Evolutionary conservation across 1,140 invertebrate species (phyloP), one percentile per base, ranked within the genome.

Genomic region (Drosophila equinoxialis): DNA sequence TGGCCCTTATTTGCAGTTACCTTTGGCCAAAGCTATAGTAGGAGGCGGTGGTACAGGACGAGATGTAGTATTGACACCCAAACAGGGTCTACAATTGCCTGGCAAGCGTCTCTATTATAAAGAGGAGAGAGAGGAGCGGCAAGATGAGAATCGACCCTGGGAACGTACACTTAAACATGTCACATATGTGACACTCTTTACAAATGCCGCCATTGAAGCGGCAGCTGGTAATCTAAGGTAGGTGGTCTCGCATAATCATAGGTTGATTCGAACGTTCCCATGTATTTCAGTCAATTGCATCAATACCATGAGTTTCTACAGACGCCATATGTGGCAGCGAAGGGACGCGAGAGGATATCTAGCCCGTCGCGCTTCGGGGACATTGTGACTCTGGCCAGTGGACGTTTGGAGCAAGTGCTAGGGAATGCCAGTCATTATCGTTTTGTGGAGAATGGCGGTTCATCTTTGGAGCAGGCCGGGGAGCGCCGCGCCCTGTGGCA

Each of bases 401-500:
- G 95, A n/a, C 93, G 93, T 58, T 77, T 95, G 26, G 92, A 94
- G 68, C 55, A 93, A 68, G 83, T 93, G 30, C 30, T n/a, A 71
- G 81, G 0, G 26, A 91, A 92, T 35, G 93, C 93, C 45, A 89
- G 92, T 30, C 30, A 30, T 48, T 95, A 94, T 76, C 86, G 93
- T n/a, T 94, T 95, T 86, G 93, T 95, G 48, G 93, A 94, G 65
- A 89, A 85, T 8, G 59, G 33, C 59, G 66, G 37, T 39, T 71
- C 42, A 60, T 61, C 45, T 39, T 39, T 41, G 55, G 30, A 30
- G 6, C 30, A 30, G 30, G 10, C n/a, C 20, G 17, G 37, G 61
- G 48, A 92, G 61, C 90, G 94, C 3, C 93, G 93, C 73, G 94
- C 94, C 0, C 81, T 94, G 62, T 95, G 95, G 95, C 94, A 93